These are phyloP conservation scores for Plectropomus leopardus DNA, from an alignment of 2,113 vertebrate species.

Conservation along the genomic window DNA sequence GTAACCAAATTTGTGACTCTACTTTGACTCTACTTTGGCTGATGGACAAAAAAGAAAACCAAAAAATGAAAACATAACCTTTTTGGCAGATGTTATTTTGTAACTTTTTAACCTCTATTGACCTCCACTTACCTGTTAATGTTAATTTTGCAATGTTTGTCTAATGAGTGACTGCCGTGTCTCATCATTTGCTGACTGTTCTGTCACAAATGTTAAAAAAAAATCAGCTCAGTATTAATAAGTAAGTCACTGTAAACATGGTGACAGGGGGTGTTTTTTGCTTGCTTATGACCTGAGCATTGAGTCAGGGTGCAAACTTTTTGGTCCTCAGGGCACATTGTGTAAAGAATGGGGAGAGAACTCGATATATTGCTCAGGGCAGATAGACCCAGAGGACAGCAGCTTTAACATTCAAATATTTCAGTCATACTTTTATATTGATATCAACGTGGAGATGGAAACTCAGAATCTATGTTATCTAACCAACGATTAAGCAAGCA, in stretches of 20 bases:
- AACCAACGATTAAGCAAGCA: background rate
- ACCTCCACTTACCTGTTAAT: background rate
- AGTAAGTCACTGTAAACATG: background rate
- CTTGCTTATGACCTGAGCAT: background rate
- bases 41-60: too few species aligned
- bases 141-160: background rate
- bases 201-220: background rate
- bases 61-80: too few species aligned
- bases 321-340: too few species aligned
- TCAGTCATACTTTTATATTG: background rate
- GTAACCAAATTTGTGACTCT: too few species aligned
- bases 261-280: background rate
- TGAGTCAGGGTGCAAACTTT: background rate
- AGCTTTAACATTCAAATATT: background rate
- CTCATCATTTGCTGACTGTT: background rate
- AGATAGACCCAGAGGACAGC: background rate
- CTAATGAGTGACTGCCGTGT: background rate
- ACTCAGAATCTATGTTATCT: background rate
- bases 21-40: too few species aligned
- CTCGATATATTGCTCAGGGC: background rate
- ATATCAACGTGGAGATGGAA: background rate
- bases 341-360: background rate
- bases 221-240: background rate
- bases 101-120: background rate
- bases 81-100: background rate